Evolutionary conservation across 2,113 vertebrate genomes (phyloP).

Genomic region (Polypterus senegalus): DNA sequence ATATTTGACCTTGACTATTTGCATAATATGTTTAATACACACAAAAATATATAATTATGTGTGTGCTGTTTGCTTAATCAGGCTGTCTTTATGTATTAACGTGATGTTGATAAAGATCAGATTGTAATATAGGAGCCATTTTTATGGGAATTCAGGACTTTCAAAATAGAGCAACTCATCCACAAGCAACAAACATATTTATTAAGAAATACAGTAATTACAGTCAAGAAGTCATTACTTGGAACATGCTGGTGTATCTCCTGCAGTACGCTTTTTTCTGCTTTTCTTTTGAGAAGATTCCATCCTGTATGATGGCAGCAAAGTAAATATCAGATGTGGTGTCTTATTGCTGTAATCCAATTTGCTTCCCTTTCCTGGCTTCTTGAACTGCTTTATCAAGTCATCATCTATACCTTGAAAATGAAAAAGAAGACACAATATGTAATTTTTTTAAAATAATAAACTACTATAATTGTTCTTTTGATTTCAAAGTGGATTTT

Average conservation of each 20-base stretch:
- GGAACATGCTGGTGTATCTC: slow-evolving; percentile 46
- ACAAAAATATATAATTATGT: no score
- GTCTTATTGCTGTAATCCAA: slow-evolving; percentile 56
- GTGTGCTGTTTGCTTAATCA: no score
- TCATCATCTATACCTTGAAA: slow-evolving; percentile 51
- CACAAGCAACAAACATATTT: no score
- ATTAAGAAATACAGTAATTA: no score
- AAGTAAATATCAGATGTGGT: slow-evolving; percentile 60
- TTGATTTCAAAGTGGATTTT: no score
- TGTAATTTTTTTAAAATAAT: background rate
- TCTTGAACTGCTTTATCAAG: slow-evolving; percentile 36
- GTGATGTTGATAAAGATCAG: no score
- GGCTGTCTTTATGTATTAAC: no score
- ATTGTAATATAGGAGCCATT: no score
- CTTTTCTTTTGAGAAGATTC: slow-evolving; percentile 47
- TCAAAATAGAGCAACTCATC: no score
- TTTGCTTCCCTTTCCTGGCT: slow-evolving; percentile 42
- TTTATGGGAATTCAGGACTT: no score
- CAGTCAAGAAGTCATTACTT: slow-evolving; percentile 32
- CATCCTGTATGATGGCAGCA: slow-evolving; percentile 53
- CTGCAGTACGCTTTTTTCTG: slow-evolving; percentile 54
- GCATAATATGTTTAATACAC: no score
- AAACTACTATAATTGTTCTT: background rate
- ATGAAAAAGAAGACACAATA: background rate
- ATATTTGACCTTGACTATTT: no score